Conservation (phyloP, 2,888 invertebrate species). For the Temnothorax unifasciatus region DNA sequence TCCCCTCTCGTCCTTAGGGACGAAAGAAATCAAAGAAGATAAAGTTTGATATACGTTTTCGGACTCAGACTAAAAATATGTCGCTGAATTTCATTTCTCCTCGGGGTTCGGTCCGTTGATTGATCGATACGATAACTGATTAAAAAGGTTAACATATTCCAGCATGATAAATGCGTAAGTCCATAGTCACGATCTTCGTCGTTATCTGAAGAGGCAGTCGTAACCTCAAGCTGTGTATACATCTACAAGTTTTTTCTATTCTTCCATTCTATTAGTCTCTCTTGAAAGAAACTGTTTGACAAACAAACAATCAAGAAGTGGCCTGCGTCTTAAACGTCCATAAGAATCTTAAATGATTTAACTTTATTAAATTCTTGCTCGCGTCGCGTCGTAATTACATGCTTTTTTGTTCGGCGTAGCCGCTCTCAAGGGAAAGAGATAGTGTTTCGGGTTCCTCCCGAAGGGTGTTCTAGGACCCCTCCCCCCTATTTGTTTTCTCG, state of each 20-base stretch:
- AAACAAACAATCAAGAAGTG: neutral
- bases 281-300: neutral
- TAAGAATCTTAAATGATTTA: neutral
- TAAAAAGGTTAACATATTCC: conserved; percentile 23
- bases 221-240: neutral
- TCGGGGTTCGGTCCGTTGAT: conserved; percentile 10
- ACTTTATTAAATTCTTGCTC: conserved; percentile 10
- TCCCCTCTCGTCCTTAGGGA: conserved; percentile 27
- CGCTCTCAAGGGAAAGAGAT: neutral
- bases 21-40: neutral
- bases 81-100: conserved; percentile 5
- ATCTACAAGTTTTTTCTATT: neutral
- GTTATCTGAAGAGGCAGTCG: conserved; percentile 3
- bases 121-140: conserved; percentile 35
- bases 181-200: neutral
- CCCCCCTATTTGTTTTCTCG: conserved; percentile 65
- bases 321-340: neutral
- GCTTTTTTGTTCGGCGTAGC: neutral
- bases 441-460: conserved; percentile 1
- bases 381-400: neutral
- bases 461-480: conserved; percentile 23
- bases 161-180: conserved; percentile 11
- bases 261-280: no score
- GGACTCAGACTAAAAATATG: neutral
- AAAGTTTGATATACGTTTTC: conserved; percentile 1